Evolutionary conservation across 30 jellyfish, hydroid and myxozoan species (phyloP).

Genomic region (Nemopilema nomurai): DNA sequence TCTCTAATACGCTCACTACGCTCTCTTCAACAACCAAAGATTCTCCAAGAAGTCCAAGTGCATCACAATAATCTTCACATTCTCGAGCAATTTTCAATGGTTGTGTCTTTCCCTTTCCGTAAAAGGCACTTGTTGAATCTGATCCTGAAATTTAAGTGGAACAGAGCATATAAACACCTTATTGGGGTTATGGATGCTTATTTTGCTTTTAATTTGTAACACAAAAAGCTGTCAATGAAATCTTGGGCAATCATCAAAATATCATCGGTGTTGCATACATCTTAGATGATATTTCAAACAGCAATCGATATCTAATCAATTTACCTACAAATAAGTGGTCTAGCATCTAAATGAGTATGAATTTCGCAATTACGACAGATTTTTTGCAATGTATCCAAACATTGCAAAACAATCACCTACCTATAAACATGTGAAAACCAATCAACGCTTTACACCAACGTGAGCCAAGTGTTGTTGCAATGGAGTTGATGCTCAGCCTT

Average conservation of each 20-base stretch:
- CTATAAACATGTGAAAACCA: slow-evolving; percentile 52
- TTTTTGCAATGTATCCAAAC: background rate
- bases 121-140: slow-evolving; percentile 39
- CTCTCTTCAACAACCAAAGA: slow-evolving; percentile 11
- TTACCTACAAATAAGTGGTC: background rate
- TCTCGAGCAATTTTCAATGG: slow-evolving; percentile 14
- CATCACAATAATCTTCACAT: slow-evolving; percentile 8
- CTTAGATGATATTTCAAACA: background rate
- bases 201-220: background rate
- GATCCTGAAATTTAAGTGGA: slow-evolving; percentile 31
- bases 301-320: background rate
- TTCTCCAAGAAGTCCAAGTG: slow-evolving; percentile 27
- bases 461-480: slow-evolving; percentile 9
- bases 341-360: background rate
- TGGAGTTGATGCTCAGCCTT: background rate
- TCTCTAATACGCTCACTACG: slow-evolving; percentile 6
- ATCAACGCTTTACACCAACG: slow-evolving; percentile 34
- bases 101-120: slow-evolving; percentile 29
- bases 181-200: background rate
- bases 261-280: background rate
- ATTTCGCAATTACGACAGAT: background rate
- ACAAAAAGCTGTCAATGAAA: background rate
- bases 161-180: background rate
- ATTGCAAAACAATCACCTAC: background rate
- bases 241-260: slow-evolving; percentile 25